phyloP scores from a whole-genome alignment of 1,140 invertebrate species.

The Panonychus citri region DNA sequence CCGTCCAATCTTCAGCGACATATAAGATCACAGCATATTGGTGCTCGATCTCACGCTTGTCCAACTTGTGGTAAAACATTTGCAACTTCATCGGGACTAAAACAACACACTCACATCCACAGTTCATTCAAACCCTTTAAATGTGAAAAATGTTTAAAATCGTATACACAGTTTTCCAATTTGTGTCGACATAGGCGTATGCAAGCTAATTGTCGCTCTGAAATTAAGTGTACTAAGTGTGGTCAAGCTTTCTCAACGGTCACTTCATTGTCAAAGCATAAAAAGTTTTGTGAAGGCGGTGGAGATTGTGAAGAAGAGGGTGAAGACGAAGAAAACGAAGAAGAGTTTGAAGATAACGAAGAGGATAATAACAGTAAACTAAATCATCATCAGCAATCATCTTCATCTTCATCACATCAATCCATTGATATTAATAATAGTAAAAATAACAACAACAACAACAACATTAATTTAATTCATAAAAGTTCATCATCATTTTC shows the following conservation, averaged over 20 bases:
- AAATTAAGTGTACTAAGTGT: conserved; percentile 77
- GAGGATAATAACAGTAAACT: background rate
- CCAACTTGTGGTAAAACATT: conserved; percentile 96
- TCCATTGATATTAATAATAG: too few species aligned
- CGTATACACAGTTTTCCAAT: conserved; percentile 99
- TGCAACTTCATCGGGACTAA: conserved; percentile 82
- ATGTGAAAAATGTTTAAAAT: conserved; percentile 54
- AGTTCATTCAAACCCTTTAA: conserved; percentile 93
- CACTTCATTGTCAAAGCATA: conserved; percentile 39
- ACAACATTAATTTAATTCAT: too few species aligned
- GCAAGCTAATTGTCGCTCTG: conserved; percentile 62
- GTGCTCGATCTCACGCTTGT: conserved; percentile 58
- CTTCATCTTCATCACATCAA: too few species aligned
- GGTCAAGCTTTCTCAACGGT: conserved; percentile 67
- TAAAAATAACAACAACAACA: too few species aligned
- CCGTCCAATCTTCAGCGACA: conserved; percentile 85
- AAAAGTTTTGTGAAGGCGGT: conserved; percentile 24
- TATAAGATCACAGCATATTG: conserved; percentile 51
- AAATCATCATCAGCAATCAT: too few species aligned
- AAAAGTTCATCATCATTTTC: too few species aligned
- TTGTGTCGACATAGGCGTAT: conserved; percentile 95
- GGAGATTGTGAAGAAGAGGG: background rate
- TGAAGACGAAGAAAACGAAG: background rate
- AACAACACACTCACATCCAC: conserved; percentile 98
- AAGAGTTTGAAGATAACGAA: background rate